phyloP scores from a whole-genome alignment of 2,113 vertebrate genomes.

The Furnarius figulus region DNA sequence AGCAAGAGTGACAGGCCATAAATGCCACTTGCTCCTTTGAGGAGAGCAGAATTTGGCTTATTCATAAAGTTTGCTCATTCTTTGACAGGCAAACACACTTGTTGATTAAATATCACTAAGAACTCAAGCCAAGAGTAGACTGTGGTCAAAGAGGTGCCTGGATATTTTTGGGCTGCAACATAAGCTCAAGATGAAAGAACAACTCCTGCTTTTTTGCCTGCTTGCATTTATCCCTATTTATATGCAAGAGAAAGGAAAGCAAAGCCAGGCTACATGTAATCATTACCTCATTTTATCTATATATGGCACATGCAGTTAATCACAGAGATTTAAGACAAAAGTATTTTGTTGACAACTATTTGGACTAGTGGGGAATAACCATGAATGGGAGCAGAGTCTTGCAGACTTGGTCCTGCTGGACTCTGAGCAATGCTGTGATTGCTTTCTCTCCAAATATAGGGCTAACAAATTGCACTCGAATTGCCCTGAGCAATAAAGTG shows the following conservation, averaged over 20 bases:
- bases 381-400: not conserved
- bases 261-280: not conserved
- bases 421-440: not conserved
- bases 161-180: not conserved
- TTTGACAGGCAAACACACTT: not conserved
- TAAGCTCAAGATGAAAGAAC: not conserved
- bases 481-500: not conserved
- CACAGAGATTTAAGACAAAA: not conserved
- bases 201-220: not conserved
- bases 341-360: not conserved
- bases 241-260: not conserved
- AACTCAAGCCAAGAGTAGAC: slow-evolving; percentile 22
- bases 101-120: slow-evolving; percentile 25
- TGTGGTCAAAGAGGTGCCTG: not conserved
- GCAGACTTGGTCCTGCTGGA: not conserved
- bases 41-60: not conserved
- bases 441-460: not conserved
- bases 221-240: not conserved
- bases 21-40: not conserved
- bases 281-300: not conserved
- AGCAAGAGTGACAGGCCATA: not conserved
- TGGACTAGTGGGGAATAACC: not conserved
- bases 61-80: not conserved
- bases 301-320: not conserved
- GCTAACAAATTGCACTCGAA: not conserved